These are phyloP conservation scores for Parapsyche elsis DNA, from an alignment of 1,140 invertebrate genomes.

Conservation along the genomic window DNA sequence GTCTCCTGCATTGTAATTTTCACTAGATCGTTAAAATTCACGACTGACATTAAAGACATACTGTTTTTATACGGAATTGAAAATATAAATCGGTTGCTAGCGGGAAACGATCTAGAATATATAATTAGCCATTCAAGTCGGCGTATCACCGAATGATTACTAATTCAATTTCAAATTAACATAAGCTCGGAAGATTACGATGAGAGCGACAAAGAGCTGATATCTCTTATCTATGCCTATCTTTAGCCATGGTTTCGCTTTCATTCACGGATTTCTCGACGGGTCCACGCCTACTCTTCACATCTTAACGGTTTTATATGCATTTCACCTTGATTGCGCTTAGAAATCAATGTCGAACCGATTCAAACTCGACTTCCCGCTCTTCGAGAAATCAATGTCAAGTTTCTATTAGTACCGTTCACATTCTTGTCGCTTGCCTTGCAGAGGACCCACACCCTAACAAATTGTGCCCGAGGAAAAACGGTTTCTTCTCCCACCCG, in stretches of 20 bases:
- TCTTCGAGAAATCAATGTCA: slow-evolving; percentile 36
- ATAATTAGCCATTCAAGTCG: no score
- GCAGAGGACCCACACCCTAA: slow-evolving; percentile 80
- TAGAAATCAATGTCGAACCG: slow-evolving; percentile 1
- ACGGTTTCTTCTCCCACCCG: slow-evolving; percentile 90
- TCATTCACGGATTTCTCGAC: no score
- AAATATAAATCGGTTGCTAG: background rate
- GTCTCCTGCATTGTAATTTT: background rate
- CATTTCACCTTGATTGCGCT: slow-evolving; percentile 16
- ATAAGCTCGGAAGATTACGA: no score
- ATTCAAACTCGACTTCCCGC: background rate
- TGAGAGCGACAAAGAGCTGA: no score
- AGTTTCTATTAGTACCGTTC: slow-evolving; percentile 13
- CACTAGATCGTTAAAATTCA: slow-evolving; percentile 7
- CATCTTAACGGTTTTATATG: background rate
- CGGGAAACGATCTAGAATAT: background rate
- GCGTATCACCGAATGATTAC: no score
- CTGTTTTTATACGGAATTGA: no score
- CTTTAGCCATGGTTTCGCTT: no score
- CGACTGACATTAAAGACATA: background rate
- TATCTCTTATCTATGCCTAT: no score
- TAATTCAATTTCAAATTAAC: no score
- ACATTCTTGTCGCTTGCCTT: background rate
- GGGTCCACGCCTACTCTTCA: no score
- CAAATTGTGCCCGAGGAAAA: slow-evolving; percentile 80